A percentile compares a stretch with the other conserved stretches of the same genome.
Conservation (phyloP, 2,797 vertebrate genomes). For the Manis javanica region DNA sequence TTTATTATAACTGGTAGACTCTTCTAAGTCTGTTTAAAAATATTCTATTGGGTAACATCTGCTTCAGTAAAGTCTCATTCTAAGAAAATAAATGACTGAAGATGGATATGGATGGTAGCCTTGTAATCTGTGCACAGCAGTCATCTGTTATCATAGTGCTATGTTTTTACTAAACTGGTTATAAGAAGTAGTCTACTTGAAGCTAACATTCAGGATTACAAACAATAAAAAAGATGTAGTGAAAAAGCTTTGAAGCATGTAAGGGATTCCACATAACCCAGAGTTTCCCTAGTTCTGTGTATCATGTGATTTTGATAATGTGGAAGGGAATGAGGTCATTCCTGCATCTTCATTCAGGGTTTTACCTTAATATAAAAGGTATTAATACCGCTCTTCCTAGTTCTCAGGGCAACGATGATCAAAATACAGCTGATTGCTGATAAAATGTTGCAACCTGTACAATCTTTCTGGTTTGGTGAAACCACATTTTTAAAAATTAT, state of each 20-base stretch:
- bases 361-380: neutral
- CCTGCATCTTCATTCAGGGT: neutral
- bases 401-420: neutral
- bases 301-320: neutral
- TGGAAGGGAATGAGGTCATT: neutral
- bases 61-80: neutral
- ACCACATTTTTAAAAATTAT: neutral
- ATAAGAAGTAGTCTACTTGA: neutral
- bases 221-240: neutral
- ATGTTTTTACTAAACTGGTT: neutral
- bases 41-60: neutral
- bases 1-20: neutral
- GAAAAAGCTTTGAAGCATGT: neutral
- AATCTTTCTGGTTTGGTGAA: neutral
- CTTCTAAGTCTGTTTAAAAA: neutral
- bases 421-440: neutral
- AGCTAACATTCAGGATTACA: neutral
- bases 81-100: neutral
- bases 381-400: neutral
- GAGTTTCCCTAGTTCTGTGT: neutral
- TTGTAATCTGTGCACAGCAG: neutral
- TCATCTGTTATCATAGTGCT: neutral
- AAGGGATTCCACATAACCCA: neutral
- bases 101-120: neutral
- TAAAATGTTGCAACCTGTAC: neutral